Evolutionary conservation across 2,113 vertebrate species (phyloP).

Genomic region (Rallus limicola): DNA sequence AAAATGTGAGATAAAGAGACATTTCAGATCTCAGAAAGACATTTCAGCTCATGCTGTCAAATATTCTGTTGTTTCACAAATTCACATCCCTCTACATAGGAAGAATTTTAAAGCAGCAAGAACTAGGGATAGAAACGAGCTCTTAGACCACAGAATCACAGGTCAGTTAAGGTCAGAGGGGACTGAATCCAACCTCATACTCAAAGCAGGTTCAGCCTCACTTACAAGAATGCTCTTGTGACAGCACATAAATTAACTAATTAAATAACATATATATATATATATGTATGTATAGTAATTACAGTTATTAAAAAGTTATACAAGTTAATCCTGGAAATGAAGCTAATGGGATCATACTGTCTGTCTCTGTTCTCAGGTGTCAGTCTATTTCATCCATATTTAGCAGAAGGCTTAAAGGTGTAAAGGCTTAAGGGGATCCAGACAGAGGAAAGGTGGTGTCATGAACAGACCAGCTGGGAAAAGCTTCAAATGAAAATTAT

Average conservation of each 20-base stretch:
- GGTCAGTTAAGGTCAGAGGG: not conserved
- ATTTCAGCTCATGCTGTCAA: not conserved
- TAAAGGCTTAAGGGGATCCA: not conserved
- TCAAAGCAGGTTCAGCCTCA: not conserved
- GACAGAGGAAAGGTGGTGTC: not conserved
- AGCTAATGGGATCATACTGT: not conserved
- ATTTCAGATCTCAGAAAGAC: not conserved
- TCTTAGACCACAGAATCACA: not conserved
- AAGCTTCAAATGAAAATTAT: not conserved
- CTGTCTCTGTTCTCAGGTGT: not conserved
- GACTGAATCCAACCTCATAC: not conserved
- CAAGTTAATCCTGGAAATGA: not conserved
- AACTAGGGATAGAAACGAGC: not conserved
- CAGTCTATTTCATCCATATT: not conserved
- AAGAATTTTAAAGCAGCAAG: not conserved
- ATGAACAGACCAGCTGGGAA: not conserved
- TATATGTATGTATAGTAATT: not conserved
- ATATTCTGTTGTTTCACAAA: not conserved
- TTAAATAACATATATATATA: not conserved
- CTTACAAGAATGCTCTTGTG: not conserved
- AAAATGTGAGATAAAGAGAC: not conserved
- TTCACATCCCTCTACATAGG: not conserved
- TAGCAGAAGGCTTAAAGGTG: not conserved
- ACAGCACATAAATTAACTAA: not conserved
- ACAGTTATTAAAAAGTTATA: not conserved